These are phyloP conservation scores for Lycodopsis pacificus DNA, from an alignment of 2,797 vertebrate genomes.

Conservation along the genomic window DNA sequence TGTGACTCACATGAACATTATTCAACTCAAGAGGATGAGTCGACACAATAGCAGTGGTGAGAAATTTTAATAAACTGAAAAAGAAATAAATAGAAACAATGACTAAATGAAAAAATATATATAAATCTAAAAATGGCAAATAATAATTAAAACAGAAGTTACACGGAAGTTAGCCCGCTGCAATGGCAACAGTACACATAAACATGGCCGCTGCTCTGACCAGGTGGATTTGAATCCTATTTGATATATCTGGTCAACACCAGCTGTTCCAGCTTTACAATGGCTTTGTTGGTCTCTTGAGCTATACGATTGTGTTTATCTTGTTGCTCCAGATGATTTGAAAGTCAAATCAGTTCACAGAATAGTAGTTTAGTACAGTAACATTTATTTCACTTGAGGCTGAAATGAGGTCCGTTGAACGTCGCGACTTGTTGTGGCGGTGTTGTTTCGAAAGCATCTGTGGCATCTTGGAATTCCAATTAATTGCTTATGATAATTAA, in stretches of 20 bases:
- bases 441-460: background rate
- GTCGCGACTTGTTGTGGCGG: background rate
- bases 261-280: background rate
- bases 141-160: background rate
- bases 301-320: background rate
- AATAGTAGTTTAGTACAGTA: background rate
- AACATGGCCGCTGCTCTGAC: background rate
- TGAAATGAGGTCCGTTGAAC: background rate
- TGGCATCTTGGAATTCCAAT: background rate
- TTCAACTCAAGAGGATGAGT: background rate
- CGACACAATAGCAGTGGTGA: background rate
- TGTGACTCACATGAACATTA: constrained; percentile 58
- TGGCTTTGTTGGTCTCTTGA: background rate
- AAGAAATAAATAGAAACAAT: background rate
- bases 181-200: background rate
- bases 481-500: background rate
- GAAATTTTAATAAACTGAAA: background rate
- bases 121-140: background rate
- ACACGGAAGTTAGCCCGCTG: background rate
- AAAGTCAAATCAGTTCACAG: background rate
- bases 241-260: background rate
- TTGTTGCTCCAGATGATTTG: background rate
- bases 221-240: background rate
- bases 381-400: background rate
- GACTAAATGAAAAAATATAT: background rate